These are phyloP conservation scores for Lamprologus ornatipinnis DNA, from an alignment of 2,113 vertebrate species.

Conservation along the genomic window DNA sequence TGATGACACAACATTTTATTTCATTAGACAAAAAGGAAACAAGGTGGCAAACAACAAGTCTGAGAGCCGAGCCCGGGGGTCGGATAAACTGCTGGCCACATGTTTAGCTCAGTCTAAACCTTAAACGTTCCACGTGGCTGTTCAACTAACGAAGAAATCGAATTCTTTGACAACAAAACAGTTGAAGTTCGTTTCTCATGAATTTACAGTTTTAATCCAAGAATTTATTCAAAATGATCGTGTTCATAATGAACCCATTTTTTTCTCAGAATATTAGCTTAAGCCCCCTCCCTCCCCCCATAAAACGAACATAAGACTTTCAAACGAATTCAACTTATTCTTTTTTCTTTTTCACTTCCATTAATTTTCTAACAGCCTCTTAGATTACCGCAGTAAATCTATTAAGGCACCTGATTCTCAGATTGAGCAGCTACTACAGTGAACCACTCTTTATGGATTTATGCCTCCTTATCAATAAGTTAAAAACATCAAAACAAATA, in stretches of 20 bases:
- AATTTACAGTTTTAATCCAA: not conserved
- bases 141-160: rapidly evolving
- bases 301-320: not conserved
- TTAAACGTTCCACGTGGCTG: rapidly evolving
- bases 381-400: not conserved
- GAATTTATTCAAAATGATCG: not conserved
- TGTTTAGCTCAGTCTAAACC: not conserved
- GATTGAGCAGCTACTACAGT: not conserved
- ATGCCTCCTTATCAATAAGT: not conserved
- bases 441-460: not conserved
- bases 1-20: not conserved
- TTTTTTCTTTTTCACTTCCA: not conserved
- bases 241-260: not conserved
- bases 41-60: not conserved
- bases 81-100: not conserved
- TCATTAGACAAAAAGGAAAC: not conserved
- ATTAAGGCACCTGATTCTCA: not conserved
- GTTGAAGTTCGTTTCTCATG: not conserved
- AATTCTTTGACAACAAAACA: not conserved
- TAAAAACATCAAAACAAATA: rapidly evolving
- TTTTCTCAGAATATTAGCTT: not conserved
- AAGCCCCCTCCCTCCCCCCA: not conserved
- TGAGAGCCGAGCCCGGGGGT: not conserved
- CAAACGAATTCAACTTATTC: not conserved
- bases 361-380: not conserved